Base-by-base conservation (phyloP, 2,113 vertebrate genomes). In the Xyliphius kryptos region DNA sequence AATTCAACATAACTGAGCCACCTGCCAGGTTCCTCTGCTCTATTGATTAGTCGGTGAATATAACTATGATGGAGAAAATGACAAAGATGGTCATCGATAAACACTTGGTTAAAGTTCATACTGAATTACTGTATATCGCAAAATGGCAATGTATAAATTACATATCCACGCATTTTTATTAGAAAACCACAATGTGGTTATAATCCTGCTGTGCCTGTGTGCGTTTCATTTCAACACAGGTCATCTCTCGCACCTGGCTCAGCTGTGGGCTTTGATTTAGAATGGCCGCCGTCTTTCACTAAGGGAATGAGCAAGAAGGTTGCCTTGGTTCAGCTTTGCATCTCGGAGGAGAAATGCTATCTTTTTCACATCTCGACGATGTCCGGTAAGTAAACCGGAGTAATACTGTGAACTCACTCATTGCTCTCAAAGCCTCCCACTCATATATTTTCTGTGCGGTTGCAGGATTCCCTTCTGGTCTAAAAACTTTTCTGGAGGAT, bases 231-330 rank as follows among this genome's bases (percentile, higher is more conserved):
- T 62, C 8, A 52, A 6, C 51, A 15, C 51, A 79, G 77, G 53
- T 72, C 51, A 17, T 21, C 40, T 44, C 56, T 80, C 20, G 12
- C 76, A 7, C 50, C 70, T 26, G 88, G 83, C 16, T 79, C 77
- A 55, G 89, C 83, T 5, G 64, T 93, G 41, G 91, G 91, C 0
- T 93, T 93, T 82, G 91, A 92, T 69, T 80, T 91, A 20, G 91
- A 92, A 51, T 93, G 91, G 91, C 86, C 90, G 0, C 87, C 87
- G 0, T 32, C 51, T 0, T 89, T 83, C 21, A 72, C 2, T 0
- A 87, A 77, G 62, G 87, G 86, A 3, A 85, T 81, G 61, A 58
- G 13, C 49, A 76, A 77, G 0, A 88, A 81, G 75, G 77, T 89
- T 2, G 89, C 90, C 17, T 59, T 93, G 8, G 80, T 93, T 63